Evolutionary conservation across 2,113 vertebrate genomes (phyloP).

Genomic region (Tragelaphus strepsiceros): DNA sequence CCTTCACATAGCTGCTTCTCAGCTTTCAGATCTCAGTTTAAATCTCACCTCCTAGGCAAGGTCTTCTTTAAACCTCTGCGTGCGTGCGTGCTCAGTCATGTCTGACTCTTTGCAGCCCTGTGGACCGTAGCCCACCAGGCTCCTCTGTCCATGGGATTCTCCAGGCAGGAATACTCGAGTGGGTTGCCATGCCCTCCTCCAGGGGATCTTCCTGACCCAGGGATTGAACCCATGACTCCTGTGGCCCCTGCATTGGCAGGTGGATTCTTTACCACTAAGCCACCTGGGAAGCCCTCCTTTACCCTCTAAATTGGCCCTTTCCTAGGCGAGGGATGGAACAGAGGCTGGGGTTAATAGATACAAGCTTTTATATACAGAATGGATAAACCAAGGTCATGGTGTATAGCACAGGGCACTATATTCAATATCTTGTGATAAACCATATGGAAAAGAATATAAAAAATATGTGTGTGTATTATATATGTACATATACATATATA

Average conservation of each 20-base stretch:
- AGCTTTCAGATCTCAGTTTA: background rate
- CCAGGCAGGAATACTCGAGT: background rate
- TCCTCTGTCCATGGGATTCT: background rate
- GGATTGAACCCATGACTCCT: background rate
- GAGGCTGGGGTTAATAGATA: background rate
- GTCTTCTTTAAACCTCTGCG: background rate
- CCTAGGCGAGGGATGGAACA: background rate
- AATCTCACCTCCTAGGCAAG: background rate
- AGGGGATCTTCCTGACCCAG: background rate
- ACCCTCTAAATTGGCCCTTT: background rate
- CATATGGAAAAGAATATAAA: background rate
- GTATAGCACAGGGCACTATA: background rate
- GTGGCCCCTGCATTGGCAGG: background rate
- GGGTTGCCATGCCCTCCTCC: background rate
- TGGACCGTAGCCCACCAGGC: background rate
- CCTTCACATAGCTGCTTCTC: background rate
- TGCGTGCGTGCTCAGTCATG: rapidly evolving
- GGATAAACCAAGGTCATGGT: background rate
- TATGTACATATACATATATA: background rate
- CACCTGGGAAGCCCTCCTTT: background rate
- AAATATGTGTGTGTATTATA: background rate
- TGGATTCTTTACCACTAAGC: background rate
- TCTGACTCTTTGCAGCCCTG: background rate
- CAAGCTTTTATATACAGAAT: background rate
- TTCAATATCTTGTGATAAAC: background rate